Evolutionary conservation across 2,797 vertebrate species (phyloP).

Genomic region (Tadarida brasiliensis): DNA sequence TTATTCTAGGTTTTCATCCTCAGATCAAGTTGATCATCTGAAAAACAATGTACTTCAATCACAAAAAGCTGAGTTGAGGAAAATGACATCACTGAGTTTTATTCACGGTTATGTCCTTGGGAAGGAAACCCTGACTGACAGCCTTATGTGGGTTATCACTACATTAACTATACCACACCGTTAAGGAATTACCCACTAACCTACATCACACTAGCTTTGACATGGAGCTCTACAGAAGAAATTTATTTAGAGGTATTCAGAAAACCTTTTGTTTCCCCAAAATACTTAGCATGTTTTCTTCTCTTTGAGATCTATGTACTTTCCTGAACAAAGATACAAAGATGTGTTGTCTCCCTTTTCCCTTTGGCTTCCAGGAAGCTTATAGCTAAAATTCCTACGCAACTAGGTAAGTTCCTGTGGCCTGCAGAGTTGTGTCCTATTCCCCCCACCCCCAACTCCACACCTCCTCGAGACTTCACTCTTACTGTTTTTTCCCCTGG

Average conservation of each 20-base stretch:
- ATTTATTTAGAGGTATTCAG: conserved; percentile 6
- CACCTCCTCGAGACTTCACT: background rate
- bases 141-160: background rate
- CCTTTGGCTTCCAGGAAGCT: background rate
- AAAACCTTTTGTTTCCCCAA: background rate
- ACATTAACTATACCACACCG: background rate
- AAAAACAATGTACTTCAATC: background rate
- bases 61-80: conserved; percentile 28
- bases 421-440: background rate
- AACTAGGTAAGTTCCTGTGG: background rate
- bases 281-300: background rate
- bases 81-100: background rate
- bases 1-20: conserved; percentile 19
- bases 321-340: conserved; percentile 48
- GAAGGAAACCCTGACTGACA: background rate
- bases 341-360: background rate
- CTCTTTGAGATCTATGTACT: background rate
- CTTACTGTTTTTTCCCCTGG: background rate
- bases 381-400: background rate
- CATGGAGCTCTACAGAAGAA: background rate
- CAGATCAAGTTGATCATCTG: conserved; percentile 8
- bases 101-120: background rate
- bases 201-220: background rate
- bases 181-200: background rate
- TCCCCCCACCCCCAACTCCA: background rate